A percentile compares a stretch with the other conserved stretches of the same genome.
These are phyloP conservation scores for Empidonax traillii DNA, from an alignment of 2,113 vertebrate species.

Conservation along the genomic window DNA sequence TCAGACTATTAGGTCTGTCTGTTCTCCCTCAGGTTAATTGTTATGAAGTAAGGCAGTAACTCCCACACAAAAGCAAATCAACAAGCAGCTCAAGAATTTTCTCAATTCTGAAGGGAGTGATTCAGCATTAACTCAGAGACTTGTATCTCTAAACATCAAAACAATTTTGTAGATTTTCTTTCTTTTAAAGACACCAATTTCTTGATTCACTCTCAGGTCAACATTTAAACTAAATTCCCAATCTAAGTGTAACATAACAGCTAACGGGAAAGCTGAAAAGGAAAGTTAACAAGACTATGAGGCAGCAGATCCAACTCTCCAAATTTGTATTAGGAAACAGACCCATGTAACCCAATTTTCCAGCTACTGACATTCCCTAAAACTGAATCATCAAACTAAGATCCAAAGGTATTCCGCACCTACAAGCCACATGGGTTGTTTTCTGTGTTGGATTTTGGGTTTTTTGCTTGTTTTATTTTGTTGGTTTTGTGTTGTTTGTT, in stretches of 20 bases:
- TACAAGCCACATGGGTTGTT: background rate
- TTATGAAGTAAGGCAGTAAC: background rate
- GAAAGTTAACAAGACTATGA: background rate
- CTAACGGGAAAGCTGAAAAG: background rate
- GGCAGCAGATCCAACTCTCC: background rate
- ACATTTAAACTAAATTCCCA: background rate
- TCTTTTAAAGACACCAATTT: background rate
- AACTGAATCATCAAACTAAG: background rate
- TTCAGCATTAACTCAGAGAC: background rate
- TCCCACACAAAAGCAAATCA: background rate
- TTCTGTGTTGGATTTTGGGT: background rate
- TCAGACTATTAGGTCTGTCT: background rate
- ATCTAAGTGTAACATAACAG: background rate
- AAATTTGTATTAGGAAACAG: background rate
- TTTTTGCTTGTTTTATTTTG: background rate
- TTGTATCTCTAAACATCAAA: background rate
- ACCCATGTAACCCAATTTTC: accelerated
- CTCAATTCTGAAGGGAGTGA: background rate
- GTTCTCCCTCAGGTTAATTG: background rate
- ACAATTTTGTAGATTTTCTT: background rate
- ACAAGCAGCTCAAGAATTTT: background rate
- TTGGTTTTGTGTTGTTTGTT: background rate
- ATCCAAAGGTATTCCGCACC: background rate
- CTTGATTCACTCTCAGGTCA: background rate
- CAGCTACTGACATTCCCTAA: background rate